Evolutionary conservation across 2,888 invertebrate genomes (phyloP).

Genomic region (Xestia ashworthii): DNA sequence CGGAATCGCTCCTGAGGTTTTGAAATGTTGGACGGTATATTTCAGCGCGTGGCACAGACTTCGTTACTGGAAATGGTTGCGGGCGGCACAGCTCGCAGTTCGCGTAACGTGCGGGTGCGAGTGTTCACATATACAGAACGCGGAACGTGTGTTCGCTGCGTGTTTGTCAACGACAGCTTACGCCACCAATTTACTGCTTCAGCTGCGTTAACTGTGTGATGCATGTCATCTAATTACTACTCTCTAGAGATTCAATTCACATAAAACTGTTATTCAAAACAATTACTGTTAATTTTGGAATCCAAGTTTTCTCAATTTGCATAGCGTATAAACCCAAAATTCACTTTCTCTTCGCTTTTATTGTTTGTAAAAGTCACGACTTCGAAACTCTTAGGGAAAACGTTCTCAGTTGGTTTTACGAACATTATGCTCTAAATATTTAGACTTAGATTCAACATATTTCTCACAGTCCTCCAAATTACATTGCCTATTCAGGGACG

Average conservation of each 20-base stretch:
- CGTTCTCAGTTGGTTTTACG: slow-evolving; percentile 32
- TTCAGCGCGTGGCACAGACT: slow-evolving; percentile 63
- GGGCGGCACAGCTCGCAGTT: slow-evolving; percentile 66
- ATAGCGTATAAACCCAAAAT: slow-evolving; percentile 36
- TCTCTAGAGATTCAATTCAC: slow-evolving; percentile 34
- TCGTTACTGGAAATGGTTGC: slow-evolving; percentile 71
- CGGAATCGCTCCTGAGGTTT: slow-evolving; percentile 65
- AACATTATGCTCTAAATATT: slow-evolving; percentile 62
- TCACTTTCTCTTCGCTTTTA: slow-evolving; percentile 57
- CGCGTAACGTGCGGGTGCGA: slow-evolving; percentile 41
- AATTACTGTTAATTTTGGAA: slow-evolving; percentile 37
- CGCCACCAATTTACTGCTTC: slow-evolving; percentile 63
- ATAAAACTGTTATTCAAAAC: slow-evolving; percentile 22
- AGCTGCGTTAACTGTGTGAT: slow-evolving; percentile 52
- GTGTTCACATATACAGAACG: slow-evolving; percentile 33
- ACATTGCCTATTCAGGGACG: slow-evolving; percentile 63
- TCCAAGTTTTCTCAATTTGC: slow-evolving; percentile 35
- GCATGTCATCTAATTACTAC: slow-evolving; percentile 24
- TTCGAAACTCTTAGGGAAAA: slow-evolving; percentile 36
- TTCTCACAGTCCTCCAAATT: slow-evolving; percentile 64
- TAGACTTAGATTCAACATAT: slow-evolving; percentile 51
- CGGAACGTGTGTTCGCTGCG: slow-evolving; percentile 38
- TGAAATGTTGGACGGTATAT: slow-evolving; percentile 70
- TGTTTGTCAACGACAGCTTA: slow-evolving; percentile 64
- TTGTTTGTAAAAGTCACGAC: slow-evolving; percentile 56